Percentiles rank a stretch among this genome's conserved stretches.
Evolutionary conservation across 2,888 invertebrate species (phyloP).

Genomic region (Sialis fuliginosa): DNA sequence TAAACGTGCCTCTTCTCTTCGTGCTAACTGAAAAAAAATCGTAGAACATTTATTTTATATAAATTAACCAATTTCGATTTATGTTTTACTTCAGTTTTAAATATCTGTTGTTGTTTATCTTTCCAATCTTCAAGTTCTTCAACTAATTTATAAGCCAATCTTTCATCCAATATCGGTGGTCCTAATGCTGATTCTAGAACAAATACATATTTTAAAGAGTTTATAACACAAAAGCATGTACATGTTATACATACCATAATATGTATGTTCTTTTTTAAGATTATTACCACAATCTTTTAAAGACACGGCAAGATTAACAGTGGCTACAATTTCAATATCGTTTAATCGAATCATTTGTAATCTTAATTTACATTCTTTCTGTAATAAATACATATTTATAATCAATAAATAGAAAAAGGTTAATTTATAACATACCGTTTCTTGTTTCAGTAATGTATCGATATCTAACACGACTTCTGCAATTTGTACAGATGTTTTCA

Average conservation of each 20-base stretch:
- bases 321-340: constrained; percentile 15
- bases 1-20: constrained; percentile 13
- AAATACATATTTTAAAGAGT: neutral
- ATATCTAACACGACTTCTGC: neutral
- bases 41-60: constrained; percentile 1
- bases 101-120: constrained; percentile 42
- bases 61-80: neutral
- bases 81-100: constrained; percentile 33
- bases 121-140: constrained; percentile 60
- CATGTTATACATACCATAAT: no score
- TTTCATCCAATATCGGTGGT: constrained; percentile 20
- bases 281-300: constrained; percentile 19
- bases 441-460: no score
- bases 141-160: constrained; percentile 34
- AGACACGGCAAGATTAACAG: constrained; percentile 15
- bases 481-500: constrained; percentile 14
- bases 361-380: constrained; percentile 16
- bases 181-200: constrained; percentile 10
- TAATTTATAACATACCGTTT: no score
- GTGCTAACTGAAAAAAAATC: neutral
- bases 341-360: constrained; percentile 14
- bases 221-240: no score
- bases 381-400: constrained; percentile 7
- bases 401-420: no score
- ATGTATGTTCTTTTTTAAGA: no score